Evolutionary conservation across 2,888 invertebrate species (phyloP), one percentile per base, ranked within the genome.

Genomic region (Mythimna impura): DNA sequence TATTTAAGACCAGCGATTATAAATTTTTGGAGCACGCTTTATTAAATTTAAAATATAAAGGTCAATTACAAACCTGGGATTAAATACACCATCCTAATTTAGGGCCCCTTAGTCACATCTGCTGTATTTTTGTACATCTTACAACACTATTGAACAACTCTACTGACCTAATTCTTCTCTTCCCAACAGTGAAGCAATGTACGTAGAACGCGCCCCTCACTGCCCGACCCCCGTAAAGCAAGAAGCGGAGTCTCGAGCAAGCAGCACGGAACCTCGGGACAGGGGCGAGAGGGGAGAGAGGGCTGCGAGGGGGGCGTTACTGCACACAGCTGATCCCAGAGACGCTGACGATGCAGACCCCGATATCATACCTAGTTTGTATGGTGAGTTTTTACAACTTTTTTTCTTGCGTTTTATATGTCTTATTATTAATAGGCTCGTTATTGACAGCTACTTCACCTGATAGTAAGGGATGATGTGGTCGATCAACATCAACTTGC

Each of bases 361-460:
- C 63, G 98, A 98, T 94, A 98, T 98, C 88, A 98, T 98, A 94
- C 98, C 98, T 84, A 98, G 98, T 96, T 98, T 98, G 94, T 98
- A 98, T 95, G 98, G 98, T 98, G 90, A 97, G 97, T 34, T 34
- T 10, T 34, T n/a, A 1, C 10, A 20, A 17, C 4, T 8, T 1
- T 57, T 58, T 34, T 54, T 12, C 8, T 36, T 8, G 0, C 8
- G 5, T 25, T 25, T 17, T 20, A 5, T 17, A 3, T 20, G 3
- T 14, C n/a, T n/a, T 50, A 12, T n/a, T 40, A 40, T 12, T 12
- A 3, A 40, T 12, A 40, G 12, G 40, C 3, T 10, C 10, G 3
- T 2, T 12, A 9, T 10, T 40, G 40, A 40, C 40, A 0, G 12
- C 40, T 40, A 36, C 8, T 8, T 36, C 36, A 36, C 36, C 36